Evolutionary conservation across 2,113 vertebrate genomes (phyloP).

Genomic region (Xenopus tropicalis): UCB_Xtro_10.0 CM004449.2:79940501-79941000

Average conservation of each 20-base stretch:
- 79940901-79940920: background rate
- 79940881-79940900: background rate
- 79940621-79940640: too few relatives aligned
- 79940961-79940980: background rate
- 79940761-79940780: background rate
- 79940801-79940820: background rate
- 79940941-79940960: background rate
- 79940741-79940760: background rate
- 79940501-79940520: too few relatives aligned
- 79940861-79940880: too few relatives aligned
- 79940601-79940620: too few relatives aligned
- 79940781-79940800: constrained; percentile 1
- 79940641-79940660: too few relatives aligned
- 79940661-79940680: too few relatives aligned
- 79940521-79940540: too few relatives aligned
- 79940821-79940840: background rate
- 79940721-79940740: background rate
- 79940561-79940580: too few relatives aligned
- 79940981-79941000: background rate
- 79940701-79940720: too few relatives aligned
- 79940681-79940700: too few relatives aligned
- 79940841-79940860: background rate
- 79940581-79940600: too few relatives aligned
- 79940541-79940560: too few relatives aligned
- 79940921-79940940: background rate